These are phyloP conservation scores for Macrobrachium rosenbergii DNA, from an alignment of 1,140 invertebrate genomes.

Conservation along the genomic window DNA sequence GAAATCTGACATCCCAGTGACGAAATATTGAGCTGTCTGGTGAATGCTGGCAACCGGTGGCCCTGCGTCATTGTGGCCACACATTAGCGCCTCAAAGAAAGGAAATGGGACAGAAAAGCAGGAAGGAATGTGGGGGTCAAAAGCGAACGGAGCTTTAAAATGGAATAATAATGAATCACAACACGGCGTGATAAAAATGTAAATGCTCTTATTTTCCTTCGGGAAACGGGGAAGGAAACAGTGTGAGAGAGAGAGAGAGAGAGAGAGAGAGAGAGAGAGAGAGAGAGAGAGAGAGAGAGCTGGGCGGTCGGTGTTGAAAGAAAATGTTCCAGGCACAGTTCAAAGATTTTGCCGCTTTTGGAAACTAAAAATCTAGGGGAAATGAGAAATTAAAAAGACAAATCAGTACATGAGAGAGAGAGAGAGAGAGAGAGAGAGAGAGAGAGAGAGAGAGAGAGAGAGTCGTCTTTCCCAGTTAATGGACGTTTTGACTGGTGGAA, in stretches of 20 bases:
- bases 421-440: neutral
- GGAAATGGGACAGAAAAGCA: slow-evolving; percentile 35
- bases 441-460: neutral
- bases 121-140: slow-evolving; percentile 45
- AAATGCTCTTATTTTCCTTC: slow-evolving; percentile 45
- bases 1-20: neutral
- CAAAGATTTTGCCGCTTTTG: neutral
- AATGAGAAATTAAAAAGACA: neutral
- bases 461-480: too few relatives aligned
- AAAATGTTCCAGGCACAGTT: neutral
- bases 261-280: slow-evolving; percentile 4
- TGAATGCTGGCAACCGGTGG: neutral
- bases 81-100: neutral
- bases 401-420: neutral
- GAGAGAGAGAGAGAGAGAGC: neutral
- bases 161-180: slow-evolving; percentile 54
- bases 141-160: slow-evolving; percentile 48
- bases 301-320: neutral
- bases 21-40: neutral
- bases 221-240: slow-evolving; percentile 4
- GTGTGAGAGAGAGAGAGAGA: neutral
- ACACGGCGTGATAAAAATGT: slow-evolving; percentile 47
- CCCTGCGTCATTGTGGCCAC: slow-evolving; percentile 23
- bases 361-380: neutral
- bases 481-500: too few relatives aligned